Conservation (phyloP, 1,140 invertebrate species). For the Gryon sp. region DNA sequence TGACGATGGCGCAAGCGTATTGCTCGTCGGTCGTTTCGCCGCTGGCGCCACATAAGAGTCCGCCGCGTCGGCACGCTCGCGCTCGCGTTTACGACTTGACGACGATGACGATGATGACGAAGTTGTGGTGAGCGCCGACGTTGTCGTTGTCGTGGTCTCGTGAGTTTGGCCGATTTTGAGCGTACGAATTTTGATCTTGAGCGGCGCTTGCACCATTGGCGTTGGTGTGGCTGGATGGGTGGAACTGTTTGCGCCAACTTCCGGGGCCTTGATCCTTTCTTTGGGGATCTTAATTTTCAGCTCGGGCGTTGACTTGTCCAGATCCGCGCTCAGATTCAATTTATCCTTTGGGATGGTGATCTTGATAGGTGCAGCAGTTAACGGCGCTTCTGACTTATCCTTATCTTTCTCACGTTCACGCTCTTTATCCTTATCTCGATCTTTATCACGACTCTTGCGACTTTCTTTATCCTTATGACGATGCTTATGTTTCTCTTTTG, state of each 20-base stretch:
- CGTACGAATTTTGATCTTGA: constrained; percentile 82
- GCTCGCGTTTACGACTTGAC: constrained; percentile 67
- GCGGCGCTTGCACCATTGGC: constrained; percentile 65
- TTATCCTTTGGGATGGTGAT: constrained; percentile 86
- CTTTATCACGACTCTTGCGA: constrained; percentile 78
- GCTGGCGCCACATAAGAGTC: constrained; percentile 28
- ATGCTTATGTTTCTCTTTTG: constrained; percentile 83
- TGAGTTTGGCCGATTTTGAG: constrained; percentile 31
- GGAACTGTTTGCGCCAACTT: constrained; percentile 52
- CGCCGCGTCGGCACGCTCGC: constrained; percentile 45
- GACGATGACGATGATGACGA: too few relatives aligned
- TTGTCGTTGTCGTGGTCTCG: constrained; percentile 44
- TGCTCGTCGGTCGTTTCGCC: constrained; percentile 39
- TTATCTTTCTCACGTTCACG: constrained; percentile 61
- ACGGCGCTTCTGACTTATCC: constrained; percentile 60
- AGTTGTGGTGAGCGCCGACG: too few relatives aligned
- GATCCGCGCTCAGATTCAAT: constrained; percentile 73
- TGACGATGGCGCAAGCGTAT: too few relatives aligned
- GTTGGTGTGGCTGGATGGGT: constrained; percentile 6
- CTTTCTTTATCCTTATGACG: constrained; percentile 85
- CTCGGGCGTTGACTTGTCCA: constrained; percentile 69
- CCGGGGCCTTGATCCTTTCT: constrained; percentile 79
- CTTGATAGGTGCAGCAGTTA: constrained; percentile 80
- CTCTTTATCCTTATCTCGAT: constrained; percentile 78
- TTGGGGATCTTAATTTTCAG: constrained; percentile 85